phyloP scores from a whole-genome alignment of 2,113 vertebrate genomes.

The Chelonoidis abingdonii region DNA sequence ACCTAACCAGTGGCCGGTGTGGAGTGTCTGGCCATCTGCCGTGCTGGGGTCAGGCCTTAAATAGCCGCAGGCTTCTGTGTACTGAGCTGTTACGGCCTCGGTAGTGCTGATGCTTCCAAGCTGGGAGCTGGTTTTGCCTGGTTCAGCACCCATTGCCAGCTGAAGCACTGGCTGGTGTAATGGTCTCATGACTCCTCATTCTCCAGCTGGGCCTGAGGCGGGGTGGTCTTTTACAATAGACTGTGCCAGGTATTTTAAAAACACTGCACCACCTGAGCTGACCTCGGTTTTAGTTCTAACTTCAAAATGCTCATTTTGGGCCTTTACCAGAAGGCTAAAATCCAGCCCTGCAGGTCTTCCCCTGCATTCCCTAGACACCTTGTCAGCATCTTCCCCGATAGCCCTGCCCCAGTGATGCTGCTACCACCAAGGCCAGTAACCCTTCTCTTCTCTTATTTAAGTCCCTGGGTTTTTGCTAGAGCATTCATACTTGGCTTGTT shows the following conservation, averaged over 20 bases:
- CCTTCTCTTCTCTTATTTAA: neutral
- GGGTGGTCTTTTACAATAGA: neutral
- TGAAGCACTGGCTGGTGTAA: neutral
- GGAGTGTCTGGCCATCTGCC: neutral
- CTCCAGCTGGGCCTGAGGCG: neutral
- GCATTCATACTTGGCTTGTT: neutral
- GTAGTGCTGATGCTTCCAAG: neutral
- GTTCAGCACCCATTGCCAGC: neutral
- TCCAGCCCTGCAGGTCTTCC: neutral
- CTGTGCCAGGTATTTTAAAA: neutral
- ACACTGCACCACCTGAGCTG: neutral
- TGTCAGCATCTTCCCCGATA: neutral
- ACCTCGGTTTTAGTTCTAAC: neutral
- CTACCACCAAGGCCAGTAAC: neutral
- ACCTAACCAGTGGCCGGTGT: neutral
- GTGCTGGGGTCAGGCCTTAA: neutral
- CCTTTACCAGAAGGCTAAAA: neutral
- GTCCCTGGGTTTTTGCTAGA: neutral
- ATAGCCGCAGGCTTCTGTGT: neutral
- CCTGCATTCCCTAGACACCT: neutral
- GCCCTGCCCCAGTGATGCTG: neutral
- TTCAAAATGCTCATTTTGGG: neutral
- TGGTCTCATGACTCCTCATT: neutral
- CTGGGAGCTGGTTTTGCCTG: neutral
- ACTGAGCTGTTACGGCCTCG: neutral